Conservation (phyloP, 2,888 invertebrate species). For the Lysandra bellargus region DNA sequence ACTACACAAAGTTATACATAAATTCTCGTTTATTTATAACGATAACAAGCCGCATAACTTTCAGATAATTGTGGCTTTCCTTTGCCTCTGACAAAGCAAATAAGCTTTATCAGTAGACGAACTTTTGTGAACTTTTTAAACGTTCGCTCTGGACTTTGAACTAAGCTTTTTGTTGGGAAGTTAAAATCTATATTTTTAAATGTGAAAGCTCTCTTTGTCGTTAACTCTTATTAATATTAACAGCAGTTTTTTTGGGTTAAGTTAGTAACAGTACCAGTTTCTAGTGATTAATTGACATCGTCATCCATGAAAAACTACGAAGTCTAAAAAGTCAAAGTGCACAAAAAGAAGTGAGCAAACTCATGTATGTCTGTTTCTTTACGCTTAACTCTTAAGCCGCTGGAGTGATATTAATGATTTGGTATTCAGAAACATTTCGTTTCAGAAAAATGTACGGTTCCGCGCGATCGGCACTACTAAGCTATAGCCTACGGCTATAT, state of each 20-base stretch:
- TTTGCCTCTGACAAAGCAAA: constrained; percentile 44
- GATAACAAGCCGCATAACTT: constrained; percentile 39
- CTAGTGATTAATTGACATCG: too few species aligned
- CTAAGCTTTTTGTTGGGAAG: constrained; percentile 44
- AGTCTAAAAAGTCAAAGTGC: too few species aligned
- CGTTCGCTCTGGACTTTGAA: constrained; percentile 20
- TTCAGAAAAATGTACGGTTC: too few species aligned
- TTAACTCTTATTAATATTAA: neutral
- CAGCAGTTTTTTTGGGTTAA: neutral
- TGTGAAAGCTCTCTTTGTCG: neutral
- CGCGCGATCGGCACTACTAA: too few species aligned
- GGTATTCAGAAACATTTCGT: too few species aligned
- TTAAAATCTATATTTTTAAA: constrained; percentile 31
- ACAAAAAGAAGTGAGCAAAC: too few species aligned
- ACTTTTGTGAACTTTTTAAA: constrained; percentile 44
- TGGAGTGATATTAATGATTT: too few species aligned
- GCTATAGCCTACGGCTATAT: too few species aligned
- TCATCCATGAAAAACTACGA: too few species aligned
- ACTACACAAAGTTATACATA: neutral
- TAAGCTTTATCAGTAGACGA: constrained; percentile 48
- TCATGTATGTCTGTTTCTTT: too few species aligned
- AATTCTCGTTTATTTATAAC: constrained; percentile 21
- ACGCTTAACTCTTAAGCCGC: too few species aligned
- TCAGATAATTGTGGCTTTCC: constrained; percentile 36
- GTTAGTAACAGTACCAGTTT: too few species aligned